A percentile compares a stretch with the other conserved stretches of the same genome.
phyloP scores from a whole-genome alignment of 2,888 invertebrate genomes.

The Trachelus tabidus region DNA sequence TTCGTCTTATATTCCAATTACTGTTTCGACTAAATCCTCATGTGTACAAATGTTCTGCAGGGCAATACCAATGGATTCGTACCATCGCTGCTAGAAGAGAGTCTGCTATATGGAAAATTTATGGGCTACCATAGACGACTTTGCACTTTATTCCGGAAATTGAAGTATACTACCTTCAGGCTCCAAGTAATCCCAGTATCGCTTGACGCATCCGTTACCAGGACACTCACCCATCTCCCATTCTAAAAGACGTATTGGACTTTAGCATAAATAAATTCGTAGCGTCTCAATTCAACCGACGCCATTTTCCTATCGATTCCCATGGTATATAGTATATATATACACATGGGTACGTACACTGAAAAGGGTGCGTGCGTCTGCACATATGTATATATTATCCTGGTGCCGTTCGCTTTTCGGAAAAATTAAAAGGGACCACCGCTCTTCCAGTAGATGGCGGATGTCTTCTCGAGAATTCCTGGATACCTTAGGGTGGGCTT shows the following conservation, averaged over 20 bases:
- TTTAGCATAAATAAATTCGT: conserved; percentile 33
- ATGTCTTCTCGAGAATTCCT: neutral
- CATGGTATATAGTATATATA: neutral
- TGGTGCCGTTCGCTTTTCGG: conserved; percentile 4
- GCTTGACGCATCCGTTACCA: neutral
- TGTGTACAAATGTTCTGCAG: neutral
- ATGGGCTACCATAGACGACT: neutral
- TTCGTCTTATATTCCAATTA: neutral
- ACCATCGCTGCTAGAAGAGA: too few species aligned
- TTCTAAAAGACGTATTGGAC: neutral
- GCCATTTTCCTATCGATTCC: conserved; percentile 34
- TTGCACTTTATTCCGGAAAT: neutral
- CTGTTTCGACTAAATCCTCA: neutral
- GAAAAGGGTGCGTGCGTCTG: neutral
- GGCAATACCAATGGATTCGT: neutral
- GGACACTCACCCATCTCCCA: neutral
- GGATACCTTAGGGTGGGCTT: conserved; percentile 18
- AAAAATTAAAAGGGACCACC: neutral
- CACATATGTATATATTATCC: conserved; percentile 29
- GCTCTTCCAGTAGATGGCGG: neutral
- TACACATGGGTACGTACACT: neutral
- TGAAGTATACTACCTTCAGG: neutral
- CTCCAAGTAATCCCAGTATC: neutral
- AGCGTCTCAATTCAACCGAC: conserved; percentile 11
- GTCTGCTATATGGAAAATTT: neutral